These are phyloP conservation scores for Cephalotes varians DNA, from an alignment of 2,888 invertebrate genomes.

Conservation along the genomic window DNA sequence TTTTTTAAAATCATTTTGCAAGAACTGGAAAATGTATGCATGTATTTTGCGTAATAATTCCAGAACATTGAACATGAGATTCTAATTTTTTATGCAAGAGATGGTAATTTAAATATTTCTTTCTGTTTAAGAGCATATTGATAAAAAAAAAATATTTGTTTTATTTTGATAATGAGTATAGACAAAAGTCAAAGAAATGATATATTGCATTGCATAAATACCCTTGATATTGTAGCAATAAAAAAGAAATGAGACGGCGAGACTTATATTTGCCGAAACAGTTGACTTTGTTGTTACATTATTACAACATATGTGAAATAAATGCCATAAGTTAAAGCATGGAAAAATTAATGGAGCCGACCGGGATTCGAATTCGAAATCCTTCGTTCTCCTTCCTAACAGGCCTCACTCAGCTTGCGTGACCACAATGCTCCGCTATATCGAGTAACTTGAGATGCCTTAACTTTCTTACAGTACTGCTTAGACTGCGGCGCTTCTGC, in stretches of 20 bases:
- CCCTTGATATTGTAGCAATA: background rate
- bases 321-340: background rate
- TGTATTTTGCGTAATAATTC: background rate
- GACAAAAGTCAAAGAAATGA: slow-evolving; percentile 44
- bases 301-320: background rate
- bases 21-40: background rate
- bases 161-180: background rate
- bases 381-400: no score
- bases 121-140: background rate
- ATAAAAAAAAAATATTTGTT: background rate
- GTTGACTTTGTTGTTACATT: background rate
- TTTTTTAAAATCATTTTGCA: background rate
- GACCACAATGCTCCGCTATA: no score
- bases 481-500: no score
- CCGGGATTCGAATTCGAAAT: no score
- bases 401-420: no score
- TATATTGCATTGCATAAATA: slow-evolving; percentile 28
- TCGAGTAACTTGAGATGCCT: no score
- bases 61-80: background rate
- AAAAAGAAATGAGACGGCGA: background rate
- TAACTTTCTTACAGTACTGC: no score
- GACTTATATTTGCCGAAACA: background rate
- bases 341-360: background rate
- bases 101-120: background rate
- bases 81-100: background rate